Base-by-base conservation (phyloP, 2,113 vertebrate species). In the Tricholaema leucomelas region DNA sequence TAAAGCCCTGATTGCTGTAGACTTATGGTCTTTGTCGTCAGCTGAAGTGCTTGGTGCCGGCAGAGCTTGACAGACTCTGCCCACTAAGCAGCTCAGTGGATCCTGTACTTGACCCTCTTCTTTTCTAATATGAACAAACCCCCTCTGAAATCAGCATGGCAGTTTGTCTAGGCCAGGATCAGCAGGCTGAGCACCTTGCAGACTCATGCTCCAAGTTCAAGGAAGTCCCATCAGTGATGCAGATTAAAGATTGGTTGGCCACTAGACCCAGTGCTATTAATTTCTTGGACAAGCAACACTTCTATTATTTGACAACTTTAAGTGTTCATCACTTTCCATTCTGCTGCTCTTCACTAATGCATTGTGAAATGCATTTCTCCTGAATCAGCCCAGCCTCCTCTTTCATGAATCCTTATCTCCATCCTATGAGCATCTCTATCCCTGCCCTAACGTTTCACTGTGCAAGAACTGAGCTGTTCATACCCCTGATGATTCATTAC, bases 341-440 rank as follows among this genome's bases (percentile, higher is more conserved):
- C 83, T 81, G 81, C 93, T 88, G 28, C 86, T 90, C 63, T 81
- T 70, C 76, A 50, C 54, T 40, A 75, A 88, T 86, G 74, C 83
- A 81, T 88, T 95, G 93, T 90, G 11, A 79, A 92, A 90, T 0
- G 8, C 31, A 40, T 58, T 92, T 81, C 81, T 84, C 73, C 90
- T 1, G 0, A 86, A 86, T 81, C 88, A 93, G 66, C 86, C 50
- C 58, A 59, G 77, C 86, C 77, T 87, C 33, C 70, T 63, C 55
- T 94, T 93, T 79, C 81, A 91, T 90, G 90, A 94, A 66, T 90
- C 86, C 70, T 95, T 92, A 92, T 95, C 85, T 96, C 70, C 86
- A 58, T 91, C 88, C 81, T 93, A 1, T 95, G 92, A 92, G 92
- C 88, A 79, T 93, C 90, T 85, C 2, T 85, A 59, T 88, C 70